Conservation (phyloP, 2,797 vertebrate species). For the Notamacropus eugenii region DNA sequence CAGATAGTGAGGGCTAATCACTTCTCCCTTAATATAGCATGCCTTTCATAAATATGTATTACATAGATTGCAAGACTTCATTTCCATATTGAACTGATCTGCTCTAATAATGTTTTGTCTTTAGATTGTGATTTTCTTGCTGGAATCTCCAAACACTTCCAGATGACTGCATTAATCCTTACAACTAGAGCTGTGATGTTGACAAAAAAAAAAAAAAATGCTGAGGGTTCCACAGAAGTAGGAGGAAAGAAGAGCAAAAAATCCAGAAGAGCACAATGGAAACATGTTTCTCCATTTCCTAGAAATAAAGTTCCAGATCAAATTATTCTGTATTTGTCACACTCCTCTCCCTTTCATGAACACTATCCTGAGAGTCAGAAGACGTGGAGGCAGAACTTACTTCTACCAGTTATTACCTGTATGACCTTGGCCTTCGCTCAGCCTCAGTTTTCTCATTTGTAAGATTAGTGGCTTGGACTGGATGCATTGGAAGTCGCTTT, state of each 20-base stretch:
- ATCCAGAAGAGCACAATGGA: background rate
- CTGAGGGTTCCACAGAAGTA: background rate
- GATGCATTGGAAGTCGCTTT: background rate
- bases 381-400: background rate
- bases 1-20: background rate
- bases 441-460: background rate
- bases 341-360: background rate
- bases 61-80: background rate
- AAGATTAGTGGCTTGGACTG: background rate
- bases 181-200: background rate
- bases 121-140: background rate
- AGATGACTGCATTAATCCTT: background rate
- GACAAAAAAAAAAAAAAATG: background rate
- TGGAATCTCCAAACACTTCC: background rate
- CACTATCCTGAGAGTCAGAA: background rate
- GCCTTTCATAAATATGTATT: background rate
- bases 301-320: background rate
- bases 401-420: background rate
- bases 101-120: background rate
- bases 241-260: background rate
- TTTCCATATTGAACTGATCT: background rate
- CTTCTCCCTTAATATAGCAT: background rate
- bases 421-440: background rate
- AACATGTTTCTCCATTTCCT: background rate
- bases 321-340: background rate